Conservation (phyloP, 2,113 vertebrate genomes). For the Neotoma lepida region DNA sequence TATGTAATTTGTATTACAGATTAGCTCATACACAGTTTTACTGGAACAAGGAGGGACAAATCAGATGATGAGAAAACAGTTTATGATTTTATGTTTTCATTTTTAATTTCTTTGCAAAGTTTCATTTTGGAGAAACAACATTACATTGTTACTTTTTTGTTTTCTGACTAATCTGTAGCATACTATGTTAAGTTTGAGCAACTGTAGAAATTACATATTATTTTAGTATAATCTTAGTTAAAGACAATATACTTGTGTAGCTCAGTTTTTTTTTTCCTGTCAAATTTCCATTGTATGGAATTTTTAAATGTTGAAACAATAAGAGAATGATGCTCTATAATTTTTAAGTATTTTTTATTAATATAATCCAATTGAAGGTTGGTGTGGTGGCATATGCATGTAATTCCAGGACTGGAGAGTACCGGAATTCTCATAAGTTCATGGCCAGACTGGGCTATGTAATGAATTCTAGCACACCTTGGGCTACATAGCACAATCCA, state of each 20-base stretch:
- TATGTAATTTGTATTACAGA: constrained; percentile 16
- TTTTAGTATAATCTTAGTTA: constrained; percentile 40
- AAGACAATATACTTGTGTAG: neutral
- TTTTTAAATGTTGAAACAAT: constrained; percentile 57
- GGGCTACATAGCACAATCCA: neutral
- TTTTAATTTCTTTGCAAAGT: constrained; percentile 42
- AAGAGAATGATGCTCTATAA: neutral
- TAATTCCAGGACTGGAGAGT: neutral
- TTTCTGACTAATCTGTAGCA: constrained; percentile 36
- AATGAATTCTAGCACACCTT: neutral
- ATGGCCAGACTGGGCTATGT: neutral
- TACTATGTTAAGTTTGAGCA: constrained; percentile 24
- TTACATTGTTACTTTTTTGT: constrained; percentile 45
- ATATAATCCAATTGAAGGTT: neutral
- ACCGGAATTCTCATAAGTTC: neutral
- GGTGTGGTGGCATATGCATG: neutral
- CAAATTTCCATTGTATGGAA: constrained; percentile 45
- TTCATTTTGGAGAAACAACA: constrained; percentile 15
- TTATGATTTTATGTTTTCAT: constrained; percentile 39
- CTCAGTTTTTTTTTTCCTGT: constrained; percentile 23
- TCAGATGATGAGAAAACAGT: constrained; percentile 32
- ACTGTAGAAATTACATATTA: neutral
- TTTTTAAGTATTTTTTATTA: constrained; percentile 48
- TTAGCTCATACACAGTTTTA: neutral
- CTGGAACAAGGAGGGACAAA: neutral